phyloP scores from a whole-genome alignment of 2,888 invertebrate genomes.

The Cremastinae sp. region DNA sequence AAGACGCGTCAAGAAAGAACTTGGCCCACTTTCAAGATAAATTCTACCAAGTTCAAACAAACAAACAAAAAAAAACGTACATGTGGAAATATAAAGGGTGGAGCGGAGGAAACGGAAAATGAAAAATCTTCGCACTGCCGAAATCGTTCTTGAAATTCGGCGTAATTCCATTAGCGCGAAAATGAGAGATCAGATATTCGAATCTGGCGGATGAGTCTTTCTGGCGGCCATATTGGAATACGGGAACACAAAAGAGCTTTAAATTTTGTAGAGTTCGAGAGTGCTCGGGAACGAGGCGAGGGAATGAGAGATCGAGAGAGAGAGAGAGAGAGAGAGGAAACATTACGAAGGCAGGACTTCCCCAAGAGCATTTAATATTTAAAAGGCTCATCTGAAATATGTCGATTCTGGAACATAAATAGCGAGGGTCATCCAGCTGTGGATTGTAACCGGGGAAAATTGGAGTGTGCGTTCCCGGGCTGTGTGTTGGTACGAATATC shows the following conservation, averaged over 20 bases:
- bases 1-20: neutral
- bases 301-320: neutral
- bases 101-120: no score
- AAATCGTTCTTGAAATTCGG: no score
- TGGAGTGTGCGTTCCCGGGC: conserved; percentile 1
- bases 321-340: conserved; percentile 28
- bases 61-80: no score
- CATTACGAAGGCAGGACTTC: conserved; percentile 58
- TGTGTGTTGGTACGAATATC: neutral
- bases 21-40: no score
- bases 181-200: neutral
- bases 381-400: conserved; percentile 79
- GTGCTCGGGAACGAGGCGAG: conserved; percentile 25
- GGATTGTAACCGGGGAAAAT: conserved; percentile 32
- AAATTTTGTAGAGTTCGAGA: conserved; percentile 39
- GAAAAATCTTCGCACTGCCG: no score
- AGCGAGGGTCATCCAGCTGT: conserved; percentile 65
- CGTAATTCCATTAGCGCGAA: no score
- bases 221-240: neutral
- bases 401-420: conserved; percentile 79
- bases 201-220: neutral
- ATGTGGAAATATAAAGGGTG: no score
- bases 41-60: no score
- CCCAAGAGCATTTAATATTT: conserved; percentile 77
- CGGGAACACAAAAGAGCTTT: conserved; percentile 23